phyloP scores from a whole-genome alignment of 2,797 vertebrate species.

The Vultur gryphus region DNA sequence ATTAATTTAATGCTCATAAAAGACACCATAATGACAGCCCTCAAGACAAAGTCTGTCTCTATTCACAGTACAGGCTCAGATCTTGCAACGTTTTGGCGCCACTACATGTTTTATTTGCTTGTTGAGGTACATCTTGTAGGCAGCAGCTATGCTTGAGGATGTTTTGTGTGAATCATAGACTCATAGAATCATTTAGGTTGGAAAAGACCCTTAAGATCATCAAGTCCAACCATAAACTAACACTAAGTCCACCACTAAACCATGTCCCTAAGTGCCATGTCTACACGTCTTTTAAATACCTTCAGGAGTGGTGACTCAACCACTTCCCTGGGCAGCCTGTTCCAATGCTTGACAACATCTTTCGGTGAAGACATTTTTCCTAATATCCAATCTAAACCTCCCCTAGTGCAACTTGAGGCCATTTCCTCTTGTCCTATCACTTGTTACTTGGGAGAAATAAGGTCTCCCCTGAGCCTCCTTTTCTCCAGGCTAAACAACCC shows the following conservation, averaged over 20 bases:
- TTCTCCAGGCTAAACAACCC: neutral
- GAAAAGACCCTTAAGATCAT: neutral
- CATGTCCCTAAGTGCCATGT: neutral
- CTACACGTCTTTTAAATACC: neutral
- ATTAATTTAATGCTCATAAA: neutral
- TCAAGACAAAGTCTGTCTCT: neutral
- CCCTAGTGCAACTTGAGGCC: neutral
- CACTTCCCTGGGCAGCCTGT: neutral
- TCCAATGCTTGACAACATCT: neutral
- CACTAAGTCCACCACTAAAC: neutral
- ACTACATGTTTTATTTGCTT: neutral
- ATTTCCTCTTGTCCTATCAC: neutral
- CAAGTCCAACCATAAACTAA: accelerated
- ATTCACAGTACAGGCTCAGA: neutral
- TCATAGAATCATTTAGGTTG: neutral
- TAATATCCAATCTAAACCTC: neutral
- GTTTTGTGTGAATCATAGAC: neutral
- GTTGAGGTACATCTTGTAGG: neutral
- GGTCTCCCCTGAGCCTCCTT: neutral
- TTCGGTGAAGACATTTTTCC: neutral
- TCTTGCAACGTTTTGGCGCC: neutral
- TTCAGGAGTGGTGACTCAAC: neutral
- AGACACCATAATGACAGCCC: neutral
- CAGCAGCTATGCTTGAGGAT: neutral
- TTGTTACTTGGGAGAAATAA: neutral